A percentile compares a stretch with the other conserved stretches of the same genome.
Evolutionary conservation across 2,113 vertebrate species (phyloP).

Genomic region (Struthio camelus): DNA sequence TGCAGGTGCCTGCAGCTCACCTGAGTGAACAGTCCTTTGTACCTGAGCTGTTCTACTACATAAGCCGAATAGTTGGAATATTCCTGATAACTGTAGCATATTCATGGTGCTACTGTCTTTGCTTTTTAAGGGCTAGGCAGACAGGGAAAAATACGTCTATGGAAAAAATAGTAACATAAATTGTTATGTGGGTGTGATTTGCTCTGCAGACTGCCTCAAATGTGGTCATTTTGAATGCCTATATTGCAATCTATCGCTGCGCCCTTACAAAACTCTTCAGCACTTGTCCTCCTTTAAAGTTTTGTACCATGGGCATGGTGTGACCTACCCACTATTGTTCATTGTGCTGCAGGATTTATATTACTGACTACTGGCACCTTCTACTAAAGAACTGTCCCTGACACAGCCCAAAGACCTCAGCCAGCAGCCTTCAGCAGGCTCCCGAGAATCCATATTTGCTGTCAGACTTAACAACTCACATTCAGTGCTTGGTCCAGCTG

Average conservation of each 20-base stretch:
- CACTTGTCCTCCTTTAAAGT: background rate
- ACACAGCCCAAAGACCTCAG: background rate
- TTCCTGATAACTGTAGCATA: background rate
- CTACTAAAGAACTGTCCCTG: background rate
- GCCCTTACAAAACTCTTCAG: background rate
- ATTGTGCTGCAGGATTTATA: background rate
- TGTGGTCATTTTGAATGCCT: background rate
- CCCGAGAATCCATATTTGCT: background rate
- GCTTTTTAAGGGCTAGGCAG: background rate
- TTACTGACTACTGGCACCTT: background rate
- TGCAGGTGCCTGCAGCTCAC: background rate
- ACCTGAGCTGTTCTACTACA: background rate
- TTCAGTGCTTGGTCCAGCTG: background rate
- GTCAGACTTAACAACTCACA: background rate
- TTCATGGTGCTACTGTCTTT: background rate
- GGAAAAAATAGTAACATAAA: background rate
- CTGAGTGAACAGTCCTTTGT: background rate
- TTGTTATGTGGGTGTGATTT: accelerated
- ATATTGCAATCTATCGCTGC: background rate
- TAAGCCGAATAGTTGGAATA: background rate
- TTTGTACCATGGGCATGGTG: background rate
- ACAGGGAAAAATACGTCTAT: background rate
- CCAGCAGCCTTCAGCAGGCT: background rate
- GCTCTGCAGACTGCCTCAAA: background rate
- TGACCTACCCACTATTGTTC: background rate